Conservation (phyloP, 1,140 invertebrate species). For the Acromyrmex heyeri region DNA sequence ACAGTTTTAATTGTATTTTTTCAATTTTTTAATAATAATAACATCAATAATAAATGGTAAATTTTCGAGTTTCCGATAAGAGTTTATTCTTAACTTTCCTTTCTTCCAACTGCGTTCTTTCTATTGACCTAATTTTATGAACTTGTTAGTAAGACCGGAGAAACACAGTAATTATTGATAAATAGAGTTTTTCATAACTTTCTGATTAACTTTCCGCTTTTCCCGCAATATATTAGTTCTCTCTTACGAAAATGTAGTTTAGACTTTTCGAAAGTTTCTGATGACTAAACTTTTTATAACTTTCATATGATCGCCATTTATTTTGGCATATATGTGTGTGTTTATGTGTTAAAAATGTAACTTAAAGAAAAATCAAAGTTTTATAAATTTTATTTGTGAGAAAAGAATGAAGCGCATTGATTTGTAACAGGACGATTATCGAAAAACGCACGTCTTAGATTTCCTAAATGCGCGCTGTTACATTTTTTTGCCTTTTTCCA, state of each 20-base stretch:
- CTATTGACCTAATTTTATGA: neutral
- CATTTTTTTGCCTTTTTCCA: neutral
- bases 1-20: neutral
- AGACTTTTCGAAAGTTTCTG: neutral
- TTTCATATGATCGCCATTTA: neutral
- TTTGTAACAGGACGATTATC: conserved; percentile 9
- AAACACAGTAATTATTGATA: conserved; percentile 14
- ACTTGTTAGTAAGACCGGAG: neutral
- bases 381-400: conserved; percentile 6
- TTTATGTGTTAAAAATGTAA: neutral
- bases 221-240: neutral
- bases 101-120: neutral
- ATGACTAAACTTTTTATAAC: neutral
- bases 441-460: neutral
- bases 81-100: conserved; percentile 30
- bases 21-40: neutral
- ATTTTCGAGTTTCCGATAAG: neutral
- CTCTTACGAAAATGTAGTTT: conserved; percentile 17
- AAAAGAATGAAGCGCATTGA: neutral
- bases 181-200: conserved; percentile 14
- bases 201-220: conserved; percentile 5
- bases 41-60: neutral
- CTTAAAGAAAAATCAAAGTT: neutral
- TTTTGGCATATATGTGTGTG: neutral
- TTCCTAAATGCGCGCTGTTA: conserved; percentile 39